Evolutionary conservation across 2,113 vertebrate species (phyloP).

Genomic region (Gambusia holbrooki): DNA sequence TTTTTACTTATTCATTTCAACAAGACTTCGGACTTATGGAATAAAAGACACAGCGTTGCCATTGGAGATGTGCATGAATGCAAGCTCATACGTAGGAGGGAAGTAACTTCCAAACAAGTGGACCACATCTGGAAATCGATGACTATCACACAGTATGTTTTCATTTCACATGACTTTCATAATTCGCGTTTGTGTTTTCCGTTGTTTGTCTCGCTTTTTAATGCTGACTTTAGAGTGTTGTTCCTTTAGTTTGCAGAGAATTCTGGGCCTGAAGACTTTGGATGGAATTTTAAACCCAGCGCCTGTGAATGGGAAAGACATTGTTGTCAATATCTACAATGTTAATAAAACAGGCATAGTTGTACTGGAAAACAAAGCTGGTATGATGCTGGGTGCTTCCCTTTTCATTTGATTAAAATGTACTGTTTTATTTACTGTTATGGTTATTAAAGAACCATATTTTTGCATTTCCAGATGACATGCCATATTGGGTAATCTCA

Average conservation of each 20-base stretch:
- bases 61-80: slow-evolving; percentile 74
- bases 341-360: slow-evolving; percentile 72
- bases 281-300: slow-evolving; percentile 64
- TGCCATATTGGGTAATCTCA: slow-evolving; percentile 73
- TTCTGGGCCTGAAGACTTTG: slow-evolving; percentile 61
- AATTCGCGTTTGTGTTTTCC: not conserved
- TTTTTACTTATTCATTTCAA: not conserved
- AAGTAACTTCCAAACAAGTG: slow-evolving; percentile 66
- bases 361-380: slow-evolving; percentile 70
- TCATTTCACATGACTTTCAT: not conserved
- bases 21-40: slow-evolving; percentile 72
- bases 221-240: slow-evolving; percentile 1
- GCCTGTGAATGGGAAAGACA: slow-evolving; percentile 64
- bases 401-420: not conserved
- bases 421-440: not conserved
- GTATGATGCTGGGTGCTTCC: slow-evolving; percentile 33
- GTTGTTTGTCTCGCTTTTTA: not conserved
- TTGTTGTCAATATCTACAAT: slow-evolving; percentile 72
- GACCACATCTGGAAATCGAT: slow-evolving; percentile 74
- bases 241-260: slow-evolving; percentile 63
- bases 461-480: slow-evolving; percentile 62
- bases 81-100: slow-evolving; percentile 72
- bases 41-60: slow-evolving; percentile 72
- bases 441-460: not conserved
- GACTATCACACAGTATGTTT: slow-evolving; percentile 66